A percentile compares a stretch with the other conserved stretches of the same genome.
phyloP scores from a whole-genome alignment of 2,797 vertebrate species.

The Heteromormyrus szaboi region DNA sequence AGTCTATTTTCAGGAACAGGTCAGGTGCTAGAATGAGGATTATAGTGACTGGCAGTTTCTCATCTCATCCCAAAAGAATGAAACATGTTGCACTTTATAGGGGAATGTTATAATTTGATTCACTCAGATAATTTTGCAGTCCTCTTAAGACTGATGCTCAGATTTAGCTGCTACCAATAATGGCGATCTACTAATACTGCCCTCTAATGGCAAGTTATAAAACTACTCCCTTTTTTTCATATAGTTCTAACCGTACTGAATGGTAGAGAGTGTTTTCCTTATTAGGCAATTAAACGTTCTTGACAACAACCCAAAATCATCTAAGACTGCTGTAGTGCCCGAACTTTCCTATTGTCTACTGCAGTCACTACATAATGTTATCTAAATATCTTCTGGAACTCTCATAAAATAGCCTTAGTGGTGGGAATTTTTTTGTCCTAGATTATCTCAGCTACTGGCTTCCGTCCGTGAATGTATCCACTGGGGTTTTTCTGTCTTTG shows the following conservation, averaged over 20 bases:
- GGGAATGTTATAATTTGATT: not conserved
- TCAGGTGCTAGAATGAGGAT: not conserved
- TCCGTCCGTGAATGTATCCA: not conserved
- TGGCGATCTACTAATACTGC: not conserved
- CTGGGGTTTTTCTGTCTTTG: not conserved
- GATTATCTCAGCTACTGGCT: not conserved
- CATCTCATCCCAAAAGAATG: not conserved
- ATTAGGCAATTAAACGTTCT: slow-evolving; percentile 10
- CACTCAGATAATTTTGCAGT: not conserved
- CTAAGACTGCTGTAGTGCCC: not conserved
- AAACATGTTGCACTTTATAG: not conserved
- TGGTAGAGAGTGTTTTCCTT: not conserved
- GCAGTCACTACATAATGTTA: not conserved
- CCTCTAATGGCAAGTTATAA: slow-evolving; percentile 1
- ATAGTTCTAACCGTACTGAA: not conserved
- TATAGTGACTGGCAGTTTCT: not conserved
- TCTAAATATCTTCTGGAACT: not conserved
- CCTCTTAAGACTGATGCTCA: not conserved
- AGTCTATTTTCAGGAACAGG: not conserved
- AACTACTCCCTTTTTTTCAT: not conserved
- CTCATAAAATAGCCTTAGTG: not conserved
- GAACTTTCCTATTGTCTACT: not conserved
- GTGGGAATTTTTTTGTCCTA: not conserved
- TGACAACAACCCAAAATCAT: not conserved
- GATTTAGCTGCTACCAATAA: not conserved